A percentile compares a stretch with the other conserved stretches of the same genome.
Evolutionary conservation across 2,797 vertebrate genomes (phyloP).

Genomic region (Sardinella longiceps): DNA sequence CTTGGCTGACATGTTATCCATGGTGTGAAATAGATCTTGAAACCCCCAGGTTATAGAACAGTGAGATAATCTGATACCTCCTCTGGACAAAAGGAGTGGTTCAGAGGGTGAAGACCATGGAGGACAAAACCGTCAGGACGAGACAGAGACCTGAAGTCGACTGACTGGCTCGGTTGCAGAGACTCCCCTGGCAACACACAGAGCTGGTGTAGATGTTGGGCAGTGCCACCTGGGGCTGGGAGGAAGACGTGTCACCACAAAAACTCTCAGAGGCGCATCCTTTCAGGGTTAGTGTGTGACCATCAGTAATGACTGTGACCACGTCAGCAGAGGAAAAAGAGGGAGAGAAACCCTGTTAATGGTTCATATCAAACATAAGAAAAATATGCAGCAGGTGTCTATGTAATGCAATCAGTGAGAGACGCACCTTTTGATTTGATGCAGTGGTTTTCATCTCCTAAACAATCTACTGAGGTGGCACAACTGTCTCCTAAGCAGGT

Average conservation of each 20-base stretch:
- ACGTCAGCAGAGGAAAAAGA: background rate
- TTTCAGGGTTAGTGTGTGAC: conserved; percentile 34
- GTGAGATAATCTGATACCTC: background rate
- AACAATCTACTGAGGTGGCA: conserved; percentile 37
- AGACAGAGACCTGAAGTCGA: background rate
- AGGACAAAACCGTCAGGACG: conserved; percentile 21
- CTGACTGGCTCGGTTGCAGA: conserved; percentile 36
- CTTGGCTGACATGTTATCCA: background rate
- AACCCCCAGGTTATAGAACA: background rate
- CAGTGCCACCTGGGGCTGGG: conserved; percentile 33
- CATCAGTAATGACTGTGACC: conserved; percentile 31
- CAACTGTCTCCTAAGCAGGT: conserved; percentile 44
- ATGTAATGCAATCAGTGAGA: background rate
- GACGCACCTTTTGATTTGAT: conserved; percentile 44
- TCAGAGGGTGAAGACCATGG: background rate
- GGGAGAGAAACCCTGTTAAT: background rate
- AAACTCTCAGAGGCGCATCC: conserved; percentile 49
- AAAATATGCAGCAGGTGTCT: too few species aligned
- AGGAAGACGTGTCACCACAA: conserved; percentile 18
- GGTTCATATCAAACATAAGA: background rate
- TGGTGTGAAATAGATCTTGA: background rate
- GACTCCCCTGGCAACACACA: conserved; percentile 45
- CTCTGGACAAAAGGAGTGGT: background rate
- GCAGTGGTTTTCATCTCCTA: conserved; percentile 44
- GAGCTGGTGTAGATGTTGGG: conserved; percentile 6